Evolutionary conservation across 2,888 invertebrate species (phyloP).

Genomic region (Hyalella azteca): DNA sequence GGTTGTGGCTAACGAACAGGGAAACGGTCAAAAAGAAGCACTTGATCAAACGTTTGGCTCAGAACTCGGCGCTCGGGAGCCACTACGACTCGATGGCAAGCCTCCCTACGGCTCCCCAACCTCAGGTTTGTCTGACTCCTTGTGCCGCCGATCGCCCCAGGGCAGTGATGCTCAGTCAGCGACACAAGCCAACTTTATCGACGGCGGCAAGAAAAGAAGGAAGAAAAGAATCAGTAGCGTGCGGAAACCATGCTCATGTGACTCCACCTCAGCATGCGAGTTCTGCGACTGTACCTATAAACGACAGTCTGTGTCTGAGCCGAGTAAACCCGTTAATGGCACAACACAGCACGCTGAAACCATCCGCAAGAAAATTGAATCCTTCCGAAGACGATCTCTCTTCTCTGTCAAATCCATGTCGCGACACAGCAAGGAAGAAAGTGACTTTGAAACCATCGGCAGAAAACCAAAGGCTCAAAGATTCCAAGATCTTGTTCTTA

Average conservation of each 20-base stretch:
- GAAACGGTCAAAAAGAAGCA: slow-evolving; percentile 17
- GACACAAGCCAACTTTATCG: not conserved
- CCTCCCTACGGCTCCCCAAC: not conserved
- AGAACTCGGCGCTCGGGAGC: not conserved
- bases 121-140: not conserved
- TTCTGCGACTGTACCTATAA: not conserved
- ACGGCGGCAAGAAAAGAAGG: not conserved
- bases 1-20: slow-evolving; percentile 8
- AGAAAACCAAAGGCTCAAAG: slow-evolving; percentile 38
- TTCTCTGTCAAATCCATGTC: not conserved
- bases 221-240: slow-evolving; percentile 6
- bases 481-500: slow-evolving; percentile 26
- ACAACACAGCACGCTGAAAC: slow-evolving; percentile 4
- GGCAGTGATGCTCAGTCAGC: not conserved
- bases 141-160: not conserved
- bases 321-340: not conserved
- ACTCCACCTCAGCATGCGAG: not conserved
- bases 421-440: slow-evolving; percentile 12
- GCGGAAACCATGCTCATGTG: not conserved
- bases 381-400: slow-evolving; percentile 5
- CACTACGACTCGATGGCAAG: slow-evolving; percentile 5
- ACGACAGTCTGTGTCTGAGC: not conserved
- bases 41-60: not conserved
- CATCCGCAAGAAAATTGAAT: slow-evolving; percentile 20
- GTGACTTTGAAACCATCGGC: not conserved